Percentiles rank a stretch among this genome's conserved stretches.
These are phyloP conservation scores for Philonicus albiceps DNA, from an alignment of 2,888 invertebrate genomes.

Conservation along the genomic window DNA sequence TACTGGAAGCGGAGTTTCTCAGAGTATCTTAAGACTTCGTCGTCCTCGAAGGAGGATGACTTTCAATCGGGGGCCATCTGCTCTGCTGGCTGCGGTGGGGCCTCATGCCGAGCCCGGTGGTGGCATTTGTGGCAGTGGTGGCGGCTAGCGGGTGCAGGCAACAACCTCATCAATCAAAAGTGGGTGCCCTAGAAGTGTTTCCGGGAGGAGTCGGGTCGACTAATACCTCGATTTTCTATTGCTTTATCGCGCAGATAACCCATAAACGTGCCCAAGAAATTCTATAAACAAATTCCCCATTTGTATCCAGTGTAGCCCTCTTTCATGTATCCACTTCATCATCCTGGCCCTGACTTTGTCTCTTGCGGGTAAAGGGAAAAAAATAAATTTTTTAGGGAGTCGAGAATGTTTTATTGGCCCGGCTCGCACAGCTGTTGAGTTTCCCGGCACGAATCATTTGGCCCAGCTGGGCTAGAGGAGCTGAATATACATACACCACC, in stretches of 20 bases:
- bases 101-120: background rate
- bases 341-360: conserved; percentile 8
- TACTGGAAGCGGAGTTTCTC: background rate
- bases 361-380: background rate
- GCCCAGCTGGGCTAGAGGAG: background rate
- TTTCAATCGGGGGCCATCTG: background rate
- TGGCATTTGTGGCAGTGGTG: background rate
- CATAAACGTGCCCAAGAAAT: conserved; percentile 3
- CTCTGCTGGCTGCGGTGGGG: background rate
- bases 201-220: background rate
- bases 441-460: conserved; percentile 35
- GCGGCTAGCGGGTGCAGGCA: background rate
- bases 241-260: conserved; percentile 11
- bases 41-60: background rate
- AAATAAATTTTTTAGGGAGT: conserved; percentile 15
- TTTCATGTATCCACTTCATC: conserved; percentile 14
- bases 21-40: background rate
- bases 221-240: background rate
- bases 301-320: background rate
- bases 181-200: background rate
- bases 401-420: background rate
- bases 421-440: conserved; percentile 25
- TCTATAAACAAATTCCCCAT: conserved; percentile 32
- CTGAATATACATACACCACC: background rate
- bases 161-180: background rate